These are phyloP conservation scores for Oscheius myriophilus DNA, from an alignment of 2,888 invertebrate species.

Conservation along the genomic window DNA sequence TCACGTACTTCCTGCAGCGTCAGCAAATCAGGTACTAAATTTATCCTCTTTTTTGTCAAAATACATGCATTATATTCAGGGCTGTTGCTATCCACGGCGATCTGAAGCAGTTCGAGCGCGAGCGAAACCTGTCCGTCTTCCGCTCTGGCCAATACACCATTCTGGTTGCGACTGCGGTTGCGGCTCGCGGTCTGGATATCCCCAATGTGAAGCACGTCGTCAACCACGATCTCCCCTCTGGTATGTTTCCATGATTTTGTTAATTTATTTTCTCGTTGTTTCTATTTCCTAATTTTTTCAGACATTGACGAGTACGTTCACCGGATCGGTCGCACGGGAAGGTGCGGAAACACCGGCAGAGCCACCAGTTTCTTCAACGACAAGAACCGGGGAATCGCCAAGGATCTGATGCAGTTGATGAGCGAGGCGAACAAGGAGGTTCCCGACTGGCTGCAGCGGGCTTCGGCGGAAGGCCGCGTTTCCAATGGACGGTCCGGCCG, in stretches of 20 bases:
- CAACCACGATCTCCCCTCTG: constrained; percentile 97
- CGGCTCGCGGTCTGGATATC: constrained; percentile 82
- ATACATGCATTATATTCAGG: too few relatives aligned
- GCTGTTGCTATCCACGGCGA: constrained; percentile 99
- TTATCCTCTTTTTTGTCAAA: neutral
- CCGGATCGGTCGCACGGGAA: constrained; percentile 95
- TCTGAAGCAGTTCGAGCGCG: constrained; percentile 93
- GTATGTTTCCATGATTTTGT: constrained; percentile 24
- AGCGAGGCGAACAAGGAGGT: constrained; percentile 50
- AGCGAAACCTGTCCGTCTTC: constrained; percentile 92
- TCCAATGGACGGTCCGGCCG: constrained; percentile 17
- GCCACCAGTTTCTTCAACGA: constrained; percentile 98
- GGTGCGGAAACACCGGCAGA: constrained; percentile 95
- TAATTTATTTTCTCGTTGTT: neutral
- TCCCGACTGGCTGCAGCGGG: constrained; percentile 48
- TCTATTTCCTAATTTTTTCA: neutral
- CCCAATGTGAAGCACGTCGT: constrained; percentile 99
- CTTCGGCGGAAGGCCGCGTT: constrained; percentile 35
- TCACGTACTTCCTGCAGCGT: constrained; percentile 88
- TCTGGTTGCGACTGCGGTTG: constrained; percentile 70
- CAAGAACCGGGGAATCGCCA: constrained; percentile 49
- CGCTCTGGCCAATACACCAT: constrained; percentile 79
- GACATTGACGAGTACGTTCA: constrained; percentile 99
- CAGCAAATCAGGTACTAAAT: neutral
- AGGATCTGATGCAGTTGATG: constrained; percentile 42